Evolutionary conservation across 2,113 vertebrate species (phyloP).

Genomic region (Gymnocephalus cernua): DNA sequence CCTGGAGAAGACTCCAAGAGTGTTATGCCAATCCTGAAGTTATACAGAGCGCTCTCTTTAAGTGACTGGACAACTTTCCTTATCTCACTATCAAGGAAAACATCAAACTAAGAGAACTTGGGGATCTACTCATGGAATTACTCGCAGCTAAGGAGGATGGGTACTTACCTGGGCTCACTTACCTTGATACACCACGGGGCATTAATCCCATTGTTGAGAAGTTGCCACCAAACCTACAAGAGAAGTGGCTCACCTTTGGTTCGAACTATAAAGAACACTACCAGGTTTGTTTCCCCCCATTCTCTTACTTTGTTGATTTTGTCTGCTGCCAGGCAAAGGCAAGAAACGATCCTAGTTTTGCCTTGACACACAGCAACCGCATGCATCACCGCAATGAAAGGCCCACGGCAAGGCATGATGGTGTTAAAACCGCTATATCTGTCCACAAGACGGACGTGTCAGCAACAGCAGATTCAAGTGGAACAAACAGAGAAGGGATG

Average conservation of each 20-base stretch:
- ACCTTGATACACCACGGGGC: conserved; percentile 23
- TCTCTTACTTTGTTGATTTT: conserved; percentile 12
- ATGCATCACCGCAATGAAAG: not conserved
- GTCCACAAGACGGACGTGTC: conserved; percentile 42
- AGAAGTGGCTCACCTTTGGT: conserved; percentile 6
- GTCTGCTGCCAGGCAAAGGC: conserved; percentile 9
- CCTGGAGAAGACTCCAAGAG: conserved; percentile 30
- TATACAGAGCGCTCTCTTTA: conserved; percentile 46
- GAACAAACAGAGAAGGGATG: not conserved
- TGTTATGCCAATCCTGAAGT: conserved; percentile 50
- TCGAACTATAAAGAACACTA: conserved; percentile 10
- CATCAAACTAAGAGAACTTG: conserved; percentile 48
- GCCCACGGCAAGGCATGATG: not conserved
- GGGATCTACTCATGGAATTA: conserved; percentile 49
- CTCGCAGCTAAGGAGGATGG: conserved; percentile 23
- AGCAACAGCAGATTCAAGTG: not conserved
- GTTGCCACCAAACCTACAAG: too few species aligned
- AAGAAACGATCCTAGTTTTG: conserved; percentile 31
- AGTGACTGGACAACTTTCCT: conserved; percentile 34
- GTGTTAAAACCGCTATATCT: conserved; percentile 2
- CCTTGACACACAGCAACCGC: not conserved
- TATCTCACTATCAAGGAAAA: conserved; percentile 6
- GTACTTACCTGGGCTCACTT: conserved; percentile 37
- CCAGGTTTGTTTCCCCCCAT: not conserved
- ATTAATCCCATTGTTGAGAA: conserved; percentile 19